These are phyloP conservation scores for Psettodes erumei DNA, from an alignment of 2,113 vertebrate genomes.

Conservation along the genomic window DNA sequence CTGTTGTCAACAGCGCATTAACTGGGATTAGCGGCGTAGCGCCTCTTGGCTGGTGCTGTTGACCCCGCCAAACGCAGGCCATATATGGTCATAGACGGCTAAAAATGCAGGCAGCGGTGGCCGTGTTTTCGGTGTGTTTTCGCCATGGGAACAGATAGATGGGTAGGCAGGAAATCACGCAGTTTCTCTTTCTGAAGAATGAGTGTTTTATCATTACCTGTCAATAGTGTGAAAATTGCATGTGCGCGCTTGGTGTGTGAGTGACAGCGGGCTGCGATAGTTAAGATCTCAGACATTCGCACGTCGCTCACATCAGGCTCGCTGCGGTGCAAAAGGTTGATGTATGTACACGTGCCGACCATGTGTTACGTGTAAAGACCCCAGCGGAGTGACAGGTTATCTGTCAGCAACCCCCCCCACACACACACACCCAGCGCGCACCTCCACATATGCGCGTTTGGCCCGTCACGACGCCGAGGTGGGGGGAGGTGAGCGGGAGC, in stretches of 20 bases:
- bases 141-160: background rate
- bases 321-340: conserved; percentile 53
- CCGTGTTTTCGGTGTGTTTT: conserved; percentile 8
- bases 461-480: conserved; percentile 31
- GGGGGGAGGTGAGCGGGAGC: conserved; percentile 30
- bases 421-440: conserved; percentile 13
- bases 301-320: conserved; percentile 41
- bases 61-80: conserved; percentile 53
- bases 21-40: conserved; percentile 74
- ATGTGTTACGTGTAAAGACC: conserved; percentile 61
- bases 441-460: conserved; percentile 38
- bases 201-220: conserved; percentile 19
- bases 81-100: conserved; percentile 57
- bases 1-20: conserved; percentile 84
- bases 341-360: conserved; percentile 46
- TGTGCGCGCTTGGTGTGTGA: conserved; percentile 12
- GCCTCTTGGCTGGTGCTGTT: conserved; percentile 68
- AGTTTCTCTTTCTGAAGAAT: background rate
- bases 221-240: conserved; percentile 8
- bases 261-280: conserved; percentile 19
- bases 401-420: conserved; percentile 22
- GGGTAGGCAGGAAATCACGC: background rate
- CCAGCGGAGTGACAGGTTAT: conserved; percentile 68
- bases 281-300: conserved; percentile 51
- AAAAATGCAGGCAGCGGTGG: conserved; percentile 23